phyloP scores from a whole-genome alignment of 2,888 invertebrate genomes.

The Drosophila mimetica region DNA sequence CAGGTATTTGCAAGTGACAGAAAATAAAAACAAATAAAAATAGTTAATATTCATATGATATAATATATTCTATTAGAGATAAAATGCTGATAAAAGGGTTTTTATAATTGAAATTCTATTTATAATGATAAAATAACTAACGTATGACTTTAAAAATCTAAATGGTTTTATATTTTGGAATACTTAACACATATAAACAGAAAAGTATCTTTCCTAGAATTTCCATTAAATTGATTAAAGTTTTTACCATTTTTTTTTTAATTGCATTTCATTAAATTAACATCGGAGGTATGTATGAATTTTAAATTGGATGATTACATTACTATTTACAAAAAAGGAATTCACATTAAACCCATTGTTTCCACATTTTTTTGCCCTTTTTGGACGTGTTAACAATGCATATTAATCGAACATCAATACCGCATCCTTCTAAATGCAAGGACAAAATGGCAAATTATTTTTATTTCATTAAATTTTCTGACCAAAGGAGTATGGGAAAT shows the following conservation, averaged over 20 bases:
- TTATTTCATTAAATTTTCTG: conserved; percentile 30
- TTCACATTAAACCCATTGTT: conserved; percentile 20
- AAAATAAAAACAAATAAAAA: conserved; percentile 4
- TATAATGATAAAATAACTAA: not conserved
- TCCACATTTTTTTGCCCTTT: conserved; percentile 29
- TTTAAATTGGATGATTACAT: not conserved
- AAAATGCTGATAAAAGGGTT: conserved; percentile 19
- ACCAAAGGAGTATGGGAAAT: not conserved
- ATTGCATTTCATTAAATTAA: not conserved
- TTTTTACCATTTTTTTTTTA: too few relatives aligned
- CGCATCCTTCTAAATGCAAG: conserved; percentile 40
- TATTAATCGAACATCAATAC: conserved; percentile 49
- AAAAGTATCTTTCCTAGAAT: too few relatives aligned
- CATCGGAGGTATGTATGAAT: not conserved
- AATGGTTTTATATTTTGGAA: not conserved
- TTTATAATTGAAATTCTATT: conserved; percentile 9
- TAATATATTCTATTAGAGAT: conserved; percentile 5
- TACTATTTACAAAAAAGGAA: not conserved
- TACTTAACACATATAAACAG: too few relatives aligned
- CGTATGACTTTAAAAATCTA: too few relatives aligned
- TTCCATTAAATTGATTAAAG: too few relatives aligned
- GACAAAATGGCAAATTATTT: conserved; percentile 35
- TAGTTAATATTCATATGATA: conserved; percentile 6
- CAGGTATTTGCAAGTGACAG: conserved; percentile 11
- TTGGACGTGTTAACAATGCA: conserved; percentile 65